A percentile compares a stretch with the other conserved stretches of the same genome.
These are phyloP conservation scores for Dicranocentrus wangi DNA, from an alignment of 2,888 invertebrate species.

Conservation along the genomic window DNA sequence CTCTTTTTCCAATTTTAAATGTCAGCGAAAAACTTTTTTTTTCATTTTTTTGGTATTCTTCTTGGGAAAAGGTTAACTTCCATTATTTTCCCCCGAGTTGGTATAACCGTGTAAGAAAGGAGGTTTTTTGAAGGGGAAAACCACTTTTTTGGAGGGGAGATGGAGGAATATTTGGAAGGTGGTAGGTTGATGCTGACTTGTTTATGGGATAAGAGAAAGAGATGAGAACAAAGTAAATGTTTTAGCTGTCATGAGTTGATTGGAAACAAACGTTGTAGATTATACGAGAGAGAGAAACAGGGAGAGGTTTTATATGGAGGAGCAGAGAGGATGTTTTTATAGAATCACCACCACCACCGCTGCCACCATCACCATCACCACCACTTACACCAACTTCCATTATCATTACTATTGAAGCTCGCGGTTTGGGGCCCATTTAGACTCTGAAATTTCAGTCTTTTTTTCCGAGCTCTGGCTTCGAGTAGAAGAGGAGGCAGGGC, in stretches of 20 bases:
- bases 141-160: background rate
- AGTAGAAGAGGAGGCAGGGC: background rate
- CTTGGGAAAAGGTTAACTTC: background rate
- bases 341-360: too few relatives aligned
- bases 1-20: too few relatives aligned
- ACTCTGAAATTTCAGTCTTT: background rate
- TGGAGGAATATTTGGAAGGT: background rate
- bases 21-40: constrained; percentile 51
- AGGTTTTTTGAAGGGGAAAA: constrained; percentile 2
- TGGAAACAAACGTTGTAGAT: constrained; percentile 17
- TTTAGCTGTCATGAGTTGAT: constrained; percentile 56
- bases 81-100: background rate
- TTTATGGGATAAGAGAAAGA: constrained; percentile 38
- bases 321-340: too few relatives aligned
- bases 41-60: constrained; percentile 2
- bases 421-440: too few relatives aligned
- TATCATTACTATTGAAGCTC: too few relatives aligned
- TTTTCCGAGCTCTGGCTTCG: background rate
- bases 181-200: constrained; percentile 29
- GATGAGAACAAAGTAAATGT: constrained; percentile 62
- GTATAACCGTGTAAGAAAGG: background rate
- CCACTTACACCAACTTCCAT: background rate
- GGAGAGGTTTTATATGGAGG: too few relatives aligned
- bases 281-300: constrained; percentile 5
- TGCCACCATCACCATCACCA: background rate